phyloP scores from a whole-genome alignment of 1,140 invertebrate genomes.

The Amphibalanus amphitrite region DNA sequence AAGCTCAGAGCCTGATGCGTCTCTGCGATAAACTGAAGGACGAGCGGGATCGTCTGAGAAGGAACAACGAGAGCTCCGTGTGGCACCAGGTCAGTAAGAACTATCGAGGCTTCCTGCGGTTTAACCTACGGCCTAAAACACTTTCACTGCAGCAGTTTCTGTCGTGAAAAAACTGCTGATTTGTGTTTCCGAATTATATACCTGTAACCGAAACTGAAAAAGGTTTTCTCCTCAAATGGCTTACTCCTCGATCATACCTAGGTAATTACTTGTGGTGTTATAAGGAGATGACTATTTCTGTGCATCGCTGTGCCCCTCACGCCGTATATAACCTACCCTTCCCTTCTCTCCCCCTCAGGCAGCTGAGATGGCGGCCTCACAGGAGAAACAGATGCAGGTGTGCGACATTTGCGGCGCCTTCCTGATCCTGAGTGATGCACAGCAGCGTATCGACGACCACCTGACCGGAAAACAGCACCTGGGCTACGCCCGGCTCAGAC shows the following conservation, averaged over 20 bases:
- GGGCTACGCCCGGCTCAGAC: slow-evolving; percentile 56
- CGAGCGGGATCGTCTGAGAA: slow-evolving; percentile 62
- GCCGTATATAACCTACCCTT: no score
- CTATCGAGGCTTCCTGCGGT: no score
- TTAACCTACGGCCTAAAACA: no score
- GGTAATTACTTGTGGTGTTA: no score
- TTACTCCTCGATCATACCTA: no score
- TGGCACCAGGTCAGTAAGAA: slow-evolving; percentile 36
- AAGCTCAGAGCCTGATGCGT: slow-evolving; percentile 88
- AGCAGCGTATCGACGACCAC: slow-evolving; percentile 93
- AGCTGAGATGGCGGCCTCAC: slow-evolving; percentile 59
- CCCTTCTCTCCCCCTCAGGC: slow-evolving; percentile 27
- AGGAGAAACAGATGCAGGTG: slow-evolving; percentile 97
- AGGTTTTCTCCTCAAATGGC: no score
- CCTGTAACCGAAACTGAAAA: no score
- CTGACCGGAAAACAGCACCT: slow-evolving; percentile 95
- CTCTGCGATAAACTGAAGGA: slow-evolving; percentile 88
- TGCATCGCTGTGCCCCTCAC: no score
- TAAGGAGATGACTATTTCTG: no score
- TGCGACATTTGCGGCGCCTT: slow-evolving; percentile 97
- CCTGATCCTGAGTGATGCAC: slow-evolving; percentile 89
- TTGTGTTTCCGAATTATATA: no score
- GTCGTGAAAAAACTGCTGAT: no score
- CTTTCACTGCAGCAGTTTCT: no score
- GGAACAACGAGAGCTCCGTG: slow-evolving; percentile 52